Base-by-base conservation (phyloP, 2,797 vertebrate genomes). In the Takifugu ocellatus region DNA sequence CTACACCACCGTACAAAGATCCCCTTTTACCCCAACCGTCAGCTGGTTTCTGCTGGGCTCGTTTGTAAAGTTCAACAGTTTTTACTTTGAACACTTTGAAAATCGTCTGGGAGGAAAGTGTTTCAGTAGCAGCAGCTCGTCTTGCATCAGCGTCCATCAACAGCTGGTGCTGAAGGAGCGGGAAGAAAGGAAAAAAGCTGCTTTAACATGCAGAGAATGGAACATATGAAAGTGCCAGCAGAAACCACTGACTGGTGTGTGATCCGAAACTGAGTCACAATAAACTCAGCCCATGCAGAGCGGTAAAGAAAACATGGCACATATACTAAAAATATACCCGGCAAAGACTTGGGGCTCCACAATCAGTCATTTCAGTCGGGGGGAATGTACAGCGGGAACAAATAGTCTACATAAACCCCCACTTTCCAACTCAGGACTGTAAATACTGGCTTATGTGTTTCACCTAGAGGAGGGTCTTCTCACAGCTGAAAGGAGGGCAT, bases 261-360 rank as follows among this genome's bases (percentile, higher is more conserved):
- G 82, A 88, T 83, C 84, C 78, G 68, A 61, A 71, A 75, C 54
- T 68, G 77, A 85, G 71, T 77, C 74, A 78, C 75, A 84, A 84
- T 77, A 82, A 87, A 86, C 78, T 68, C 57, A 58, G 60, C 52
- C 83, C 66, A 68, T 84, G 84, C 77, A 81, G 65, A 70, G 77
- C 42, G 6, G 69, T 68, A 72, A 71, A 84, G 77, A 86, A 84
- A 88, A 87, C 80, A 86, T 82, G 81, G 84, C 83, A 86, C 82
- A 76, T 70, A 39, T 46, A 66, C 84, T 82, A 84, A 82, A 88
- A 85, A 87, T 88, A 87, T 33, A 74, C 62, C 10, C n/a, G 84
- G 79, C 74, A 54, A 58, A 21, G 65, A 63, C 70, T 68, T 72
- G 78, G 53, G 62, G 75, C 78, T 84, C 66, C 77, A 84, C 74